Evolutionary conservation across 2,113 vertebrate genomes (phyloP).

Genomic region (Hylia prasina): DNA sequence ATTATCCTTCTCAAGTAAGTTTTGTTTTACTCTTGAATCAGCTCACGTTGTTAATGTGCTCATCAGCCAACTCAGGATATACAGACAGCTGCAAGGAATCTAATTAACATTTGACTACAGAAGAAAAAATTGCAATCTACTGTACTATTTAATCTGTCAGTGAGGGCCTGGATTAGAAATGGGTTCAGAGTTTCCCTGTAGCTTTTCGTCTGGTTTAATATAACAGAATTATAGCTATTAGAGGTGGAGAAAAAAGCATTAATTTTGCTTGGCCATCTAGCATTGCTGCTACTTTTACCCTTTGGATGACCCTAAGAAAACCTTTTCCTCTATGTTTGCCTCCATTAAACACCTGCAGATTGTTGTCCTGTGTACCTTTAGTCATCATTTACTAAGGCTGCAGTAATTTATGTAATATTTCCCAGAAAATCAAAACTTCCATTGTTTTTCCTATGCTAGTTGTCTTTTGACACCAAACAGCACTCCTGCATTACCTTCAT

Average conservation of each 20-base stretch:
- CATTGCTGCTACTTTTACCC: background rate
- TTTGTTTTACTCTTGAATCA: conserved; percentile 13
- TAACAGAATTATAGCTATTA: background rate
- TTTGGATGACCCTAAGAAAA: conserved; percentile 10
- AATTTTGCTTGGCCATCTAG: background rate
- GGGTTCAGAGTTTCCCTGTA: background rate
- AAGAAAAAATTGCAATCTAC: conserved; percentile 38
- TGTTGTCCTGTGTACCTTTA: background rate
- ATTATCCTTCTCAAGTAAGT: conserved; percentile 21
- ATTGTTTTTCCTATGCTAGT: background rate
- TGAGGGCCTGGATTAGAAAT: conserved; percentile 7
- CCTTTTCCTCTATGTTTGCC: background rate
- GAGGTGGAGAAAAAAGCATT: background rate
- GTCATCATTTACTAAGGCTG: background rate
- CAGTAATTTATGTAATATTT: background rate
- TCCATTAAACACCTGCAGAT: background rate
- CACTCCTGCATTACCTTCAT: background rate
- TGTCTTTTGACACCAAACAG: background rate
- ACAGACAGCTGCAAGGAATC: conserved; percentile 37
- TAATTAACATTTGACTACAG: conserved; percentile 53
- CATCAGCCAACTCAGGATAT: conserved; percentile 9
- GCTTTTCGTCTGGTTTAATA: background rate
- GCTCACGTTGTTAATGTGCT: conserved; percentile 19
- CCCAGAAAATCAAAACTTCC: background rate
- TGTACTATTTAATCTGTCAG: conserved; percentile 15